Base-by-base conservation (phyloP, 2,888 invertebrate species). In the Mayetiola destructor region DNA sequence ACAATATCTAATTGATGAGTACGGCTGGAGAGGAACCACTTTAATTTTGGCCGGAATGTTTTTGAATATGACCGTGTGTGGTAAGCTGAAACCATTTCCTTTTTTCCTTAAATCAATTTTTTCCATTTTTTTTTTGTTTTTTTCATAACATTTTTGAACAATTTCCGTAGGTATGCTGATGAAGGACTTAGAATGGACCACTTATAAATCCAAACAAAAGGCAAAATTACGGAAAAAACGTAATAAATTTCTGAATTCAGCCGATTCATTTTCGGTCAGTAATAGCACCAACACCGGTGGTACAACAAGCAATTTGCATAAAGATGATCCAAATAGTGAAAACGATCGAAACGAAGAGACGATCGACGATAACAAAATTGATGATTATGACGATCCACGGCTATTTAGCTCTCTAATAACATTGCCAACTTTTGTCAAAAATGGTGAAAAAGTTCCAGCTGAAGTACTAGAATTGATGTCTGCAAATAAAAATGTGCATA, bases 21-120 rank as follows among this genome's bases (percentile, higher is more conserved):
- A 86, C 68, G 86, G 85, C 0, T 90, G 89, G 89, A 77, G 87
- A 42, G 88, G 87, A 1, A 85, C 88, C 10, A 85, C 85, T 1
- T 71, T 89, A n/a, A 84, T 90, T 58, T 69, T 90, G 48, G 85
- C 88, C 2, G 89, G 88, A 0, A 69, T 88, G 56, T 88, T 91
- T 67, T 72, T 90, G 32, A 87, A 89, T 69, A 79, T 90, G 69
- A 82, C 84, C 12, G 84, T 87, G 1, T 90, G 87, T 68, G 90
- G 89, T 0, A n/a, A n/a, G n/a, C n/a, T n/a, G n/a, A n/a, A n/a
- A n/a, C n/a, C n/a, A n/a, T n/a, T n/a, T n/a, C n/a, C n/a, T n/a
- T n/a, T n/a, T n/a, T n/a, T n/a, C n/a, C n/a, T n/a, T n/a, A n/a
- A n/a, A n/a, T n/a, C n/a, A n/a, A n/a, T n/a, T n/a, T n/a, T n/a